phyloP scores from a whole-genome alignment of 2,797 vertebrate species.

The Adrianichthys oophorus region DNA sequence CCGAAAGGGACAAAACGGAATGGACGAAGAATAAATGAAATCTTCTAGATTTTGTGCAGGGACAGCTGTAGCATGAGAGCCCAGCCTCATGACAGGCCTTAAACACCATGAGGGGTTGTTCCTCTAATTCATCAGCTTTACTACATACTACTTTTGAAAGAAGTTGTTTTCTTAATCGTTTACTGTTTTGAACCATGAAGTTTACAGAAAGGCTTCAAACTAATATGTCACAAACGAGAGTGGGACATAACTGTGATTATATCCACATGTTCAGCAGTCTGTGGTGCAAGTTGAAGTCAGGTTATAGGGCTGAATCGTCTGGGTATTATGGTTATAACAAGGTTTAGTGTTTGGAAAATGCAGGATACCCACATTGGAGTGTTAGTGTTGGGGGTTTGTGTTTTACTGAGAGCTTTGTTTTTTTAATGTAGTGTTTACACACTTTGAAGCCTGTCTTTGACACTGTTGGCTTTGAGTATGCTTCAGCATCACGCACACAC shows the following conservation, averaged over 20 bases:
- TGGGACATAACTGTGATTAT: neutral
- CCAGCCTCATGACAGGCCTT: no score
- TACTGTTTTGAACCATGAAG: neutral
- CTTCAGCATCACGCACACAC: constrained; percentile 9
- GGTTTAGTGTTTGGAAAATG: constrained; percentile 17
- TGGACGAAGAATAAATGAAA: no score
- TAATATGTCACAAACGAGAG: neutral
- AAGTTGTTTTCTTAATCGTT: neutral
- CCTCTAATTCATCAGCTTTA: no score
- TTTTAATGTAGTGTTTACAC: constrained; percentile 40
- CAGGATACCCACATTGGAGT: no score
- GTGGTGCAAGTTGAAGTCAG: neutral
- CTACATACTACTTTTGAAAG: no score
- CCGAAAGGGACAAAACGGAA: no score
- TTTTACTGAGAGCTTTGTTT: constrained; percentile 40
- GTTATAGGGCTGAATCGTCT: neutral
- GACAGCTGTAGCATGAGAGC: no score
- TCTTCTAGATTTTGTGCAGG: no score
- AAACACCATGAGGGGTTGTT: no score
- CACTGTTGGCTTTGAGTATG: constrained; percentile 2
- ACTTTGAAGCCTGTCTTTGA: constrained; percentile 44
- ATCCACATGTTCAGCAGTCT: neutral
- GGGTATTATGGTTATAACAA: constrained; percentile 25
- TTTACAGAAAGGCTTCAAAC: neutral
- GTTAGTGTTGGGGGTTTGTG: constrained; percentile 22